A percentile compares a stretch with the other conserved stretches of the same genome.
These are phyloP conservation scores for Brachypodius melanocephalos DNA, from an alignment of 2,113 vertebrate species.

Conservation along the genomic window DNA sequence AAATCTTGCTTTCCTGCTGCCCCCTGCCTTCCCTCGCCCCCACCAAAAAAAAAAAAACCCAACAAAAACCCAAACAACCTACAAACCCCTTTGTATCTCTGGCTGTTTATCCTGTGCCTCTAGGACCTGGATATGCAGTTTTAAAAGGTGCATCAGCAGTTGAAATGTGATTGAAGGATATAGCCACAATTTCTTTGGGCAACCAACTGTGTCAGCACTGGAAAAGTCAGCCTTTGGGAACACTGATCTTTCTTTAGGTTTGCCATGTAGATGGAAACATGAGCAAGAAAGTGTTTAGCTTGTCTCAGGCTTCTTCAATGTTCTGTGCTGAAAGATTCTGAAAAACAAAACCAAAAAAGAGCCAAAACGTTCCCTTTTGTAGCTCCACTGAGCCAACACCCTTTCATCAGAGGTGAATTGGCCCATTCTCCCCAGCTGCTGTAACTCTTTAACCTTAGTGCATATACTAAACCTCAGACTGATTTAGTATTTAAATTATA, in stretches of 20 bases:
- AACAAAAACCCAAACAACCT: neutral
- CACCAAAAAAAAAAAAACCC: no score
- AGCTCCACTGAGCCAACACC: neutral
- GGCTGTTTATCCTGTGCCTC: neutral
- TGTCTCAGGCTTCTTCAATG: neutral
- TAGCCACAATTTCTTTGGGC: neutral
- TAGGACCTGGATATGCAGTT: neutral
- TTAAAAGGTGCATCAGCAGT: neutral
- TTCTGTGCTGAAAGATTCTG: neutral
- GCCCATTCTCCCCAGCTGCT: neutral
- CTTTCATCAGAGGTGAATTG: neutral
- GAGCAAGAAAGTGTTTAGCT: neutral
- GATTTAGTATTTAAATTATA: slow-evolving; percentile 66
- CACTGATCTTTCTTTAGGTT: neutral
- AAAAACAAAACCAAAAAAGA: neutral
- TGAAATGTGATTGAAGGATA: neutral
- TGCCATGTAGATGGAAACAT: neutral
- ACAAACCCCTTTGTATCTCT: neutral
- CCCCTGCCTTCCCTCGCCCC: accelerated
- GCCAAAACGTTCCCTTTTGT: neutral
- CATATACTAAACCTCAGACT: neutral
- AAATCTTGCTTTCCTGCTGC: neutral
- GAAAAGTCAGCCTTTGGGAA: neutral
- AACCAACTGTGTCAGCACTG: neutral
- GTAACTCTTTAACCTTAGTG: slow-evolving; percentile 5